Percentiles rank a stretch among this genome's conserved stretches.
Evolutionary conservation across 2,797 vertebrate genomes (phyloP).

Genomic region (Sparus aurata): DNA sequence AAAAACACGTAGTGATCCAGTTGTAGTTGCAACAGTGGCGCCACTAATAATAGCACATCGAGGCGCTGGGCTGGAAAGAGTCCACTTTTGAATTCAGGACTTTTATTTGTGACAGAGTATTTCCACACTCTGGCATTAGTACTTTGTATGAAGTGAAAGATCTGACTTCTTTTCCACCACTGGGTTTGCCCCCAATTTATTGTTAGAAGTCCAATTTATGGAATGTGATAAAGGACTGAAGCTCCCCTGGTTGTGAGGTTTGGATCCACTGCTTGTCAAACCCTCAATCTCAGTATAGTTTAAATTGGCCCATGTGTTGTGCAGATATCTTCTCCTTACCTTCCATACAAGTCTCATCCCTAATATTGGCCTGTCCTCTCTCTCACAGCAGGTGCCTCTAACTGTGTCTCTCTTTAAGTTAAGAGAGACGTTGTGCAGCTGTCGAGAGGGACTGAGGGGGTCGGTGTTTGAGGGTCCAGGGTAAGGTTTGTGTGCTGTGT

Average conservation of each 20-base stretch:
- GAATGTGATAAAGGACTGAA: neutral
- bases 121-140: neutral
- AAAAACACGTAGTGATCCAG: too few relatives aligned
- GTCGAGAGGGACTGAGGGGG: constrained; percentile 75
- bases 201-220: neutral
- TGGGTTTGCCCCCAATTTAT: neutral
- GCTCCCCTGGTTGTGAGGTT: constrained; percentile 11
- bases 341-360: constrained; percentile 49
- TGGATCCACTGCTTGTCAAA: constrained; percentile 11
- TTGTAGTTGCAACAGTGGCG: too few relatives aligned
- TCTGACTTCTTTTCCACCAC: neutral
- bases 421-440: constrained; percentile 88
- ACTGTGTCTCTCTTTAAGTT: constrained; percentile 94
- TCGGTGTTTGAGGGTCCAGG: constrained; percentile 92
- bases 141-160: neutral
- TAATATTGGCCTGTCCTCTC: constrained; percentile 92
- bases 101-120: neutral
- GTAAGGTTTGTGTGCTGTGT: constrained; percentile 96
- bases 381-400: constrained; percentile 97
- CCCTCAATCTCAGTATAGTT: neutral
- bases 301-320: constrained; percentile 28
- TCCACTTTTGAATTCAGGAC: neutral
- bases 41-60: too few relatives aligned
- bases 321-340: constrained; percentile 31
- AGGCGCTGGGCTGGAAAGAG: neutral